phyloP scores from a whole-genome alignment of 2,113 vertebrate species.

The Ptychochromis oligacanthus region DNA sequence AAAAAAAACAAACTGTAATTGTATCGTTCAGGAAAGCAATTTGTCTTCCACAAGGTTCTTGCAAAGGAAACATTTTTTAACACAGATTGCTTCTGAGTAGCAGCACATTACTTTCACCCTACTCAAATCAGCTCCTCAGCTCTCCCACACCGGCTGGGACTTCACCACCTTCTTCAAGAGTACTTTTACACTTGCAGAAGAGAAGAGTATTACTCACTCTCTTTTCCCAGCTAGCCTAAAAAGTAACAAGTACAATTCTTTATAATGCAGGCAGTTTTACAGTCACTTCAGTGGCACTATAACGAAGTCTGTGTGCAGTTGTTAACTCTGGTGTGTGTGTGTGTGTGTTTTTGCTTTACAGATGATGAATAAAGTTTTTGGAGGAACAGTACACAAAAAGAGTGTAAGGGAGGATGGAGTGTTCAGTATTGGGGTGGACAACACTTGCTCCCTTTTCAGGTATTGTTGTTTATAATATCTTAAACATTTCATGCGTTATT shows the following conservation, averaged over 20 bases:
- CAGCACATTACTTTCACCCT: constrained; percentile 1
- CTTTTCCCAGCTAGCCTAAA: constrained; percentile 1
- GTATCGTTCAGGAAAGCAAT: background rate
- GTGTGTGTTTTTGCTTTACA: constrained; percentile 65
- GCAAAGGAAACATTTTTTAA: constrained; percentile 13
- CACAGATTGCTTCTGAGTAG: background rate
- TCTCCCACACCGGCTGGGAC: constrained; percentile 24
- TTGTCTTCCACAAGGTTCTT: background rate
- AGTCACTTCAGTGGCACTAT: background rate
- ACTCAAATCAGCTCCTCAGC: constrained; percentile 15
- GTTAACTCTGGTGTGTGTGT: constrained; percentile 23
- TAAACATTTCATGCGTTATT: background rate
- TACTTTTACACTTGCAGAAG: constrained; percentile 26
- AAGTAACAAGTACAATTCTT: background rate
- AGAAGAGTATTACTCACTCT: constrained; percentile 10
- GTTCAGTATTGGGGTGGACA: constrained; percentile 93
- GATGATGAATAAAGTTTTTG: constrained; percentile 99
- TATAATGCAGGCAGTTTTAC: background rate
- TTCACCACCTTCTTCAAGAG: constrained; percentile 39
- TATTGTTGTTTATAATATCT: constrained; percentile 55
- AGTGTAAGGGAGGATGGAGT: constrained; percentile 95
- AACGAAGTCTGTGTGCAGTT: background rate
- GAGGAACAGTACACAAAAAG: constrained; percentile 97
- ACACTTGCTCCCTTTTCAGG: constrained; percentile 96
- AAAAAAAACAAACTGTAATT: background rate